phyloP scores from a whole-genome alignment of 2,888 invertebrate genomes.

The Agonopterix heracliana region DNA sequence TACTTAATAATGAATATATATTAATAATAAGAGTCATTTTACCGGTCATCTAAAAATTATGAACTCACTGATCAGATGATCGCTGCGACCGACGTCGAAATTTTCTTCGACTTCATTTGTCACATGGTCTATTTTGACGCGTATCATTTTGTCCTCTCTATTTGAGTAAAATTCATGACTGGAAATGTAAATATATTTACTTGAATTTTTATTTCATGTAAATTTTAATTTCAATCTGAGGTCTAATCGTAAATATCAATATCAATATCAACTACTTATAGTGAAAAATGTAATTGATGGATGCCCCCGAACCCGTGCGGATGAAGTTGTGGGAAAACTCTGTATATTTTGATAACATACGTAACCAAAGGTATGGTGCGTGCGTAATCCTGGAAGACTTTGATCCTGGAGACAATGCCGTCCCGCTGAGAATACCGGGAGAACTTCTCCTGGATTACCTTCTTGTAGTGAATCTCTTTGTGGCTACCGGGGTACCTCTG shows the following conservation, averaged over 20 bases:
- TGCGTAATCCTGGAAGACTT: conserved; percentile 77
- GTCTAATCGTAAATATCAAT: no score
- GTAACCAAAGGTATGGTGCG: conserved; percentile 53
- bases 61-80: conserved; percentile 80
- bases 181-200: conserved; percentile 18
- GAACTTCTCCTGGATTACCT: conserved; percentile 84
- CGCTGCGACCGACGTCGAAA: conserved; percentile 80
- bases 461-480: conserved; percentile 82
- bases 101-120: conserved; percentile 73
- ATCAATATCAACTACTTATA: no score
- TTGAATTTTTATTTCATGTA: no score
- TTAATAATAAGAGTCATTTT: no score
- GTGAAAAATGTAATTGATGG: no score
- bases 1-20: no score
- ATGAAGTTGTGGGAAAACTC: no score
- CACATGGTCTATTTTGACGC: conserved; percentile 69
- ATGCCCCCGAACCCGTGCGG: no score
- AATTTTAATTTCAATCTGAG: no score
- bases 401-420: conserved; percentile 81
- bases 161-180: conserved; percentile 80
- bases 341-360: conserved; percentile 28
- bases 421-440: conserved; percentile 84
- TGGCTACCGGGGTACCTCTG: conserved; percentile 84
- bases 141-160: conserved; percentile 79
- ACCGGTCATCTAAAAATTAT: no score